Conservation (phyloP, 2,113 vertebrate genomes). For the Campylomormyrus numenius region DNA sequence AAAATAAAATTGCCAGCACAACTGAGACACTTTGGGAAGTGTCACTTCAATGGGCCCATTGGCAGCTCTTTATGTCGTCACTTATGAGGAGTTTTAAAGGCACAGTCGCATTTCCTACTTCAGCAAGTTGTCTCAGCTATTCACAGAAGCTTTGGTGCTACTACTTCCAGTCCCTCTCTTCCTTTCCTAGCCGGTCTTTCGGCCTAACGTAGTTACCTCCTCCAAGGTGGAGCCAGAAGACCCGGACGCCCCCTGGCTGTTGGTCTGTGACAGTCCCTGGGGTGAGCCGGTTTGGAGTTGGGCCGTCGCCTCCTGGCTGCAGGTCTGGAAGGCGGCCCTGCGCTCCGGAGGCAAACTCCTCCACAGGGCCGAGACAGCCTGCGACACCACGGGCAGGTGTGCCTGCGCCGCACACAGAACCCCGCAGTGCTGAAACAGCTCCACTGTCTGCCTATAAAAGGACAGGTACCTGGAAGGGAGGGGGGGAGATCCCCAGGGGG, state of each 20-base stretch:
- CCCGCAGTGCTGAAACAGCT: conserved; percentile 56
- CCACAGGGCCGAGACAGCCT: conserved; percentile 71
- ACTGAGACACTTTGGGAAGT: background rate
- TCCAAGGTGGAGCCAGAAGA: conserved; percentile 58
- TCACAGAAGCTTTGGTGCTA: background rate
- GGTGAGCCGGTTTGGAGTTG: conserved; percentile 46
- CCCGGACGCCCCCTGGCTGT: conserved; percentile 60
- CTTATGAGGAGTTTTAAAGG: background rate
- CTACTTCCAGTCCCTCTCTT: background rate
- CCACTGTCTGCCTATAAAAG: conserved; percentile 72
- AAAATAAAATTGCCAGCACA: background rate
- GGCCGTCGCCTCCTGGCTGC: conserved; percentile 36
- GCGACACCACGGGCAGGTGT: conserved; percentile 62
- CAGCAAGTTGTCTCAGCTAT: background rate
- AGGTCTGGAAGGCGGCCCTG: conserved; percentile 53
- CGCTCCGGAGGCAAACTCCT: conserved; percentile 61
- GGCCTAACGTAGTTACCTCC: conserved; percentile 54
- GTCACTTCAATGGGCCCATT: background rate
- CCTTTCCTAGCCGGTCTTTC: background rate
- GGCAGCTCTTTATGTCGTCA: background rate
- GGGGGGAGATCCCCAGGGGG: background rate
- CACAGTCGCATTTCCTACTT: background rate
- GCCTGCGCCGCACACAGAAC: conserved; percentile 54
- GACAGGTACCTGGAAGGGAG: conserved; percentile 62
- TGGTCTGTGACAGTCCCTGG: conserved; percentile 28